Evolutionary conservation across 2,888 invertebrate genomes (phyloP).

Genomic region (Drosophila antonietae): DNA sequence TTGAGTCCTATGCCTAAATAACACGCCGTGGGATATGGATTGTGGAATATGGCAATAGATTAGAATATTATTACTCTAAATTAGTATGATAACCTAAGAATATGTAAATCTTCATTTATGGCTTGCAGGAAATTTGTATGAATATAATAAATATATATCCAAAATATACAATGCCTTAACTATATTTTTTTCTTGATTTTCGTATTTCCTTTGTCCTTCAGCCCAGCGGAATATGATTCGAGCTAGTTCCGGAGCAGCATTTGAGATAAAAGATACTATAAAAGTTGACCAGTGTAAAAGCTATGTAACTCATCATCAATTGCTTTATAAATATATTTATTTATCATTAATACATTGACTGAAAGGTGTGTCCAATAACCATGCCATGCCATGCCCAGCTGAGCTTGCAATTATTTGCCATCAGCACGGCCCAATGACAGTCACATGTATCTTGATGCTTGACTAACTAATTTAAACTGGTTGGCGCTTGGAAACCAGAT

Average conservation of each 20-base stretch:
- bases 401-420: constrained; percentile 1
- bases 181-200: too few relatives aligned
- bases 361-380: not conserved
- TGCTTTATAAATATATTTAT: not conserved
- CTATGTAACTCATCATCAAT: not conserved
- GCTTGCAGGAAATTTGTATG: too few relatives aligned
- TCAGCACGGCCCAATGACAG: constrained; percentile 5
- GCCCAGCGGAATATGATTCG: not conserved
- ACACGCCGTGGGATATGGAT: too few relatives aligned
- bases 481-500: constrained; percentile 25
- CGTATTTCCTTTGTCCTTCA: too few relatives aligned
- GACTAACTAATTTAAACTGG: constrained; percentile 11
- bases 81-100: too few relatives aligned
- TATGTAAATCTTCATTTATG: too few relatives aligned
- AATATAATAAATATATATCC: too few relatives aligned
- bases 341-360: too few relatives aligned
- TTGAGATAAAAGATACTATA: not conserved
- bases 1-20: too few relatives aligned
- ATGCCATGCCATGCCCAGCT: not conserved
- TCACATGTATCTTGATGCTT: not conserved
- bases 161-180: too few relatives aligned
- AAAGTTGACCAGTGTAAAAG: not conserved
- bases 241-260: not conserved
- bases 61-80: too few relatives aligned
- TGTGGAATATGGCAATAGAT: too few relatives aligned